Evolutionary conservation across 2,797 vertebrate species (phyloP).

Genomic region (Amazonetta brasiliensis): DNA sequence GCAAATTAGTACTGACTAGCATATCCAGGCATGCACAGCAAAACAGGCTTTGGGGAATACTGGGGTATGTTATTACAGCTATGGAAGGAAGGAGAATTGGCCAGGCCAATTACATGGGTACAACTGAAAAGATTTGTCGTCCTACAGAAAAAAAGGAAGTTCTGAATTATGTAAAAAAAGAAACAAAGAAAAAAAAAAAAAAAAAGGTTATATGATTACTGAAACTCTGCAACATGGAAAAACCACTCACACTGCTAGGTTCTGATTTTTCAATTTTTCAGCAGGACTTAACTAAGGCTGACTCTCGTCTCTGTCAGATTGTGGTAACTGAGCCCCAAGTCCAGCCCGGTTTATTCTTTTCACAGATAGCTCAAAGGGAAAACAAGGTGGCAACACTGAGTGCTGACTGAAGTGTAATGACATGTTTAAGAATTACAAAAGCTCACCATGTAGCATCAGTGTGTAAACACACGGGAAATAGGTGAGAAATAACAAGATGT

Average conservation of each 20-base stretch:
- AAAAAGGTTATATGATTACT: background rate
- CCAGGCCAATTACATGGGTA: background rate
- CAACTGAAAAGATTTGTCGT: background rate
- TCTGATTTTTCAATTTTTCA: background rate
- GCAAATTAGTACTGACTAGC: background rate
- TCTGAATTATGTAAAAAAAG: background rate
- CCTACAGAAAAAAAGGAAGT: background rate
- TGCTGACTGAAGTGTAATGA: background rate
- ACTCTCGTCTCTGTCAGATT: background rate
- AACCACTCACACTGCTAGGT: background rate
- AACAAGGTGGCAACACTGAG: accelerated
- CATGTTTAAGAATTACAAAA: background rate
- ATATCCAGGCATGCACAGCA: background rate
- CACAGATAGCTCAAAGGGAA: background rate
- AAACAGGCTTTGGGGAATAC: background rate
- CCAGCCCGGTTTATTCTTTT: background rate
- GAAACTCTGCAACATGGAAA: background rate
- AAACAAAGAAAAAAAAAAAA: background rate
- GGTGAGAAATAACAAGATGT: background rate
- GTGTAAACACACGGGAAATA: background rate
- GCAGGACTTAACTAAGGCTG: background rate
- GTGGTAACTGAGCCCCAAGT: background rate
- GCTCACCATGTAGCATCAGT: background rate
- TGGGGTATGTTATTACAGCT: conserved; percentile 13
- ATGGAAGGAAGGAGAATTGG: background rate